These are phyloP conservation scores for Cryptocheilus praepositus DNA, from an alignment of 2,888 invertebrate species.

Conservation along the genomic window DNA sequence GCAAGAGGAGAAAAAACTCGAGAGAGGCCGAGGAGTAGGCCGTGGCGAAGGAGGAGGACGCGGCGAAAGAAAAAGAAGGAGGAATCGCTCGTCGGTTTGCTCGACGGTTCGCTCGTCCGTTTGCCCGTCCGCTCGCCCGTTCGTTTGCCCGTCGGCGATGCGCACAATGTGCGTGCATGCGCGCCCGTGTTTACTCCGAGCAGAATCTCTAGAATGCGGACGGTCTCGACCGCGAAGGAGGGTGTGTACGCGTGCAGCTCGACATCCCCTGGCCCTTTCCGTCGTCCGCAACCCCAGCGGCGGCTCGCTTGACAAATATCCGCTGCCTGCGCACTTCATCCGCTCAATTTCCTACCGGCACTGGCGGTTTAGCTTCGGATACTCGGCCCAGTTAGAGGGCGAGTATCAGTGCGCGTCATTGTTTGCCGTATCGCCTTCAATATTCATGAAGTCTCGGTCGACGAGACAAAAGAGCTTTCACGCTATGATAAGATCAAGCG, in stretches of 20 bases:
- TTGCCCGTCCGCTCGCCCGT: too few species aligned
- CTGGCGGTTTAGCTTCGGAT: constrained; percentile 11
- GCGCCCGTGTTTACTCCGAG: constrained; percentile 23
- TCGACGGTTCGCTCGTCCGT: too few species aligned
- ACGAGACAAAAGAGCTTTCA: constrained; percentile 6
- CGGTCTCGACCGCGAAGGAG: constrained; percentile 31
- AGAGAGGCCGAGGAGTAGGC: constrained; percentile 13
- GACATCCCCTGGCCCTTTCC: constrained; percentile 6
- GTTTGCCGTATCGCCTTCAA: too few species aligned
- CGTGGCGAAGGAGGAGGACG: constrained; percentile 14
- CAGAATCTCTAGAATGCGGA: constrained; percentile 53
- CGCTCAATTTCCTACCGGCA: too few species aligned
- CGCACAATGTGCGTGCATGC: constrained; percentile 38
- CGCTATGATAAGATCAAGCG: too few species aligned
- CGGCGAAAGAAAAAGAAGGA: constrained; percentile 15
- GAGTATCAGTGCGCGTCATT: constrained; percentile 23
- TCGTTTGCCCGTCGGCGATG: constrained; percentile 37
- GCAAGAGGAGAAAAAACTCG: constrained; percentile 27
- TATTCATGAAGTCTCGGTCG: constrained; percentile 30
- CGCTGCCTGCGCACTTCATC: too few species aligned
- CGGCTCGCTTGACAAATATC: too few species aligned
- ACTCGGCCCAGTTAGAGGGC: constrained; percentile 23
- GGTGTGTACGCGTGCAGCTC: constrained; percentile 39
- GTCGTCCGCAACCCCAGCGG: too few species aligned
- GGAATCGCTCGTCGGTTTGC: neutral